These are phyloP conservation scores for Harpalus rubripes DNA, from an alignment of 2,888 invertebrate genomes.

Conservation along the genomic window DNA sequence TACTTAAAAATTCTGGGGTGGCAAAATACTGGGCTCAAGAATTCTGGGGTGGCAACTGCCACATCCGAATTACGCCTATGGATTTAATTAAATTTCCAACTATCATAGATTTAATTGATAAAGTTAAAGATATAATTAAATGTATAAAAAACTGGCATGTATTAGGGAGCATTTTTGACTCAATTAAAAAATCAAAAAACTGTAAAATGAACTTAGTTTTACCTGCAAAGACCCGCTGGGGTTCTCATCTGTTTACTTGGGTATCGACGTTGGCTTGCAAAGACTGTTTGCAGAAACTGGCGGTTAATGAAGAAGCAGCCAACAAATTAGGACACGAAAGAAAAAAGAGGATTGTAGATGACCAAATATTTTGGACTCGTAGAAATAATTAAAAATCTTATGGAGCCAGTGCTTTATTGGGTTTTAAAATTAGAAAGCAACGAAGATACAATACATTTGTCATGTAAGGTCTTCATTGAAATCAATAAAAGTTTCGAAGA, in stretches of 20 bases:
- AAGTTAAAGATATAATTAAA: slow-evolving; percentile 5
- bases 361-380: not conserved
- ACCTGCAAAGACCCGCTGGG: not conserved
- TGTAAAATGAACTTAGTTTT: not conserved
- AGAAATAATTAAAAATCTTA: not conserved
- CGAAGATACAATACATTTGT: slow-evolving; percentile 1
- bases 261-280: not conserved
- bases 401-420: not conserved
- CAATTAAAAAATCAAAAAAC: slow-evolving; percentile 16
- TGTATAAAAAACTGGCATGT: not conserved
- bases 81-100: not conserved
- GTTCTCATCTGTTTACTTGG: not conserved
- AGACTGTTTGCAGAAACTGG: not conserved
- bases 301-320: not conserved
- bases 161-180: not conserved
- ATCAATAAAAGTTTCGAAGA: slow-evolving; percentile 25
- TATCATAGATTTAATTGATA: not conserved
- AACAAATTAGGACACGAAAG: not conserved
- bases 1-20: too few species aligned
- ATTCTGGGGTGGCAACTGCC: too few species aligned
- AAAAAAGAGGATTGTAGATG: not conserved
- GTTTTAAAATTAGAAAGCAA: not conserved
- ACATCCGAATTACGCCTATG: too few species aligned
- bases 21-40: too few species aligned
- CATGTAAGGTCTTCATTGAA: not conserved